phyloP scores from a whole-genome alignment of 2,113 vertebrate species.

The Antechinus flavipes region DNA sequence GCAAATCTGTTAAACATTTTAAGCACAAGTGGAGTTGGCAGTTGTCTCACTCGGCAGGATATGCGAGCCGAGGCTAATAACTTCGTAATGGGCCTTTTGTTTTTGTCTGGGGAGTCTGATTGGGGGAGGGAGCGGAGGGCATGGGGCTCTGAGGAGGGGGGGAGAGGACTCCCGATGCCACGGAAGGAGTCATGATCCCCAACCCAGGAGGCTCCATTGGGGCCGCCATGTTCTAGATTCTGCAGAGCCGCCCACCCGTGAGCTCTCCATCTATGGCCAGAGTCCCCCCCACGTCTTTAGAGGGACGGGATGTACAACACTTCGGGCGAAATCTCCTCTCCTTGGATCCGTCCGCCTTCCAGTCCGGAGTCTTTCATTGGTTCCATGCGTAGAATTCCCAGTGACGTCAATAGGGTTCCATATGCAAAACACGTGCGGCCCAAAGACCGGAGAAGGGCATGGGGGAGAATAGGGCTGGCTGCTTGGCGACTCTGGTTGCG shows the following conservation, averaged over 20 bases:
- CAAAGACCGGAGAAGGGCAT: neutral
- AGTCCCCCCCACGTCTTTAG: neutral
- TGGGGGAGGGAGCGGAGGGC: accelerated
- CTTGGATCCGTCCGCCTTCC: neutral
- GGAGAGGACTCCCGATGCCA: neutral
- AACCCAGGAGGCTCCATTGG: neutral
- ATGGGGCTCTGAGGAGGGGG: neutral
- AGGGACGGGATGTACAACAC: neutral
- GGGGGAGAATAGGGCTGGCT: slow-evolving; percentile 18
- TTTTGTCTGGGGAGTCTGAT: slow-evolving; percentile 51
- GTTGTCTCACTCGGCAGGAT: slow-evolving; percentile 30
- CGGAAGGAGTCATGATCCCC: neutral
- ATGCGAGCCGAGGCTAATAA: slow-evolving; percentile 70
- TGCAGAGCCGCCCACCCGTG: neutral
- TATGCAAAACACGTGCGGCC: slow-evolving; percentile 46
- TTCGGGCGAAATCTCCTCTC: neutral
- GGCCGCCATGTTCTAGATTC: neutral
- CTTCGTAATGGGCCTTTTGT: slow-evolving; percentile 70
- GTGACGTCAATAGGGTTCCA: slow-evolving; percentile 61
- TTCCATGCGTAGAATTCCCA: slow-evolving; percentile 52
- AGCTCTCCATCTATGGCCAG: accelerated
- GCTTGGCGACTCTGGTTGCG: neutral
- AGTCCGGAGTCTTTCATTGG: neutral
- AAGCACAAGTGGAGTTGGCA: slow-evolving; percentile 77
- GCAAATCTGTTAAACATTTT: slow-evolving; percentile 80